Evolutionary conservation across 2,113 vertebrate genomes (phyloP), one percentile per base, ranked within the genome.

Genomic region (Ophthalmolycus amberensis): DNA sequence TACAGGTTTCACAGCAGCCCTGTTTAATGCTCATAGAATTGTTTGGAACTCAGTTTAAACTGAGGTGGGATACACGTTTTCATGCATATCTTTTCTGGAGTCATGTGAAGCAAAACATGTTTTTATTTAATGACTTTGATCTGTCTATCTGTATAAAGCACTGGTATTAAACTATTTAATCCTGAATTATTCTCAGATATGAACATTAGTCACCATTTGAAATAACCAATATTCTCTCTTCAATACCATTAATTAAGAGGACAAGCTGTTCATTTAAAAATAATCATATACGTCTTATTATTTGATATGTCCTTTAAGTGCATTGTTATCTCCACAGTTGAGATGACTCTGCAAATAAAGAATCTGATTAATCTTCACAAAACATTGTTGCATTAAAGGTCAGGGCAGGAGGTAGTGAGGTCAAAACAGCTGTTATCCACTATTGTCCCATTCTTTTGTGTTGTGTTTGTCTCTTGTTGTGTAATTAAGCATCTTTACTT

Each of bases 61-160:
- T 25, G 25, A 25, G 25, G 25, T 25, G 25, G 25, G 25, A 25
- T 25, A 25, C 58, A 64, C n/a, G n/a, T n/a, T n/a, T 62, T 85
- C 27, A 82, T 79, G 74, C 50, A 11, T 50, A 34, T 81, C 3
- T 75, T n/a, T n/a, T n/a, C n/a, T 71, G 44, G 22, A 62, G 76
- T 74, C 54, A 50, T 52, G 48, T 37, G 63, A 68, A 78, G 85
- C 52, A 83, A 88, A 86, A 82, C 83, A 86, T 48, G 56, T 89
- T 82, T 83, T 89, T 78, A 84, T 88, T 90, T 88, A 80, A 89
- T 87, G 82, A 71, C 44, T 87, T 83, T 87, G 74, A 90, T 82
- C 69, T 1, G 32, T 5, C 52, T 87, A 44, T 34, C 77, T 85
- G 58, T 67, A 82, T 86, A 74, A 92, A 82, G 37, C 34, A 90